Evolutionary conservation across 2,888 invertebrate genomes (phyloP).

Genomic region (Pterostichus madidus): DNA sequence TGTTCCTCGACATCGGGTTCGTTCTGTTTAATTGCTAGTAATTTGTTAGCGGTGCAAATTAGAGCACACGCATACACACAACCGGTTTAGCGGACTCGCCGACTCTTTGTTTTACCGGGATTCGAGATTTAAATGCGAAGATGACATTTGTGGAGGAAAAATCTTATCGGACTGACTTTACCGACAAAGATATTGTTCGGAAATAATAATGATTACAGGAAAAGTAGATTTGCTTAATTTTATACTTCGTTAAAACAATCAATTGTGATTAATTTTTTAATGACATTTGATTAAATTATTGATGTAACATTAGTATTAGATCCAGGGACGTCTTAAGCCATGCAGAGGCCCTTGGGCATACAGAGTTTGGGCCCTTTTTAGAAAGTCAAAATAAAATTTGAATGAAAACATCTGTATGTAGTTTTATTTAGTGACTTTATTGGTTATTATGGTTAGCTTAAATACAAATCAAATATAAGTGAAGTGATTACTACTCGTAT

Average conservation of each 20-base stretch:
- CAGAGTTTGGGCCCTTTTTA: no score
- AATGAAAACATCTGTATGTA: no score
- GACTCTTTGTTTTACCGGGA: slow-evolving; percentile 11
- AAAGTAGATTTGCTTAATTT: slow-evolving; percentile 42
- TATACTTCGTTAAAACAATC: slow-evolving; percentile 1
- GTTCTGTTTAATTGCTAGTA: slow-evolving; percentile 71
- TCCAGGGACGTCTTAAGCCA: no score
- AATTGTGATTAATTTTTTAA: no score
- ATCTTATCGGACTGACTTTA: slow-evolving; percentile 20
- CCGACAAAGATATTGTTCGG: slow-evolving; percentile 30
- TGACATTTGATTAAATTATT: no score
- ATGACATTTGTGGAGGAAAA: slow-evolving; percentile 9
- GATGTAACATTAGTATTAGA: no score
- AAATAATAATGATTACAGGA: slow-evolving; percentile 23
- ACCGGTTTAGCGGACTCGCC: slow-evolving; percentile 32
- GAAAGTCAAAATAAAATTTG: no score
- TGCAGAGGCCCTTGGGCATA: no score
- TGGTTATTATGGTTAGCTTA: no score
- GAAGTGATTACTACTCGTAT: no score
- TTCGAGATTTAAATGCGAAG: slow-evolving; percentile 5
- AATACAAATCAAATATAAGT: no score
- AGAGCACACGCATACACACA: slow-evolving; percentile 68
- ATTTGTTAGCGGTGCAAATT: slow-evolving; percentile 73
- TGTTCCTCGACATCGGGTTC: slow-evolving; percentile 16
- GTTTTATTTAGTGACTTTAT: no score